Percentiles rank a stretch among this genome's conserved stretches.
Conservation (phyloP, 2,888 invertebrate species). For the Drosophila histrio region DNA sequence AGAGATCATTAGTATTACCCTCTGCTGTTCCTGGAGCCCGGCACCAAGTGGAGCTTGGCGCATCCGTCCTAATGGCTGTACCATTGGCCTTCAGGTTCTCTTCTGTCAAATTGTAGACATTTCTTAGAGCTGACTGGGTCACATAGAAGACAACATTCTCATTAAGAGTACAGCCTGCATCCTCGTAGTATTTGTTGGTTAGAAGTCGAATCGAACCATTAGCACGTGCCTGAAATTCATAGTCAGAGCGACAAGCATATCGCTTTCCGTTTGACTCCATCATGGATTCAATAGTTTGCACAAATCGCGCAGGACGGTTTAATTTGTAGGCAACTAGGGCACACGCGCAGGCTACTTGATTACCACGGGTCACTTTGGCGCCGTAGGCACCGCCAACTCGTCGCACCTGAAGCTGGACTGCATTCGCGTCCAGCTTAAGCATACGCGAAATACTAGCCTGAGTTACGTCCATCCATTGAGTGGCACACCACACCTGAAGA, state of each 20-base stretch:
- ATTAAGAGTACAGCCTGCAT: conserved; percentile 85
- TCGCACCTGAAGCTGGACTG: conserved; percentile 89
- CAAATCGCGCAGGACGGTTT: conserved; percentile 89
- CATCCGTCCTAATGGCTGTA: conserved; percentile 88
- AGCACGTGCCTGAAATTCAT: conserved; percentile 87
- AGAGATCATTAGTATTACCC: conserved; percentile 73
- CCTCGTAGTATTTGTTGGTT: conserved; percentile 85
- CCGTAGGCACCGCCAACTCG: conserved; percentile 94
- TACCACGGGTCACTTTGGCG: conserved; percentile 88
- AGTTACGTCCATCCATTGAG: conserved; percentile 88
- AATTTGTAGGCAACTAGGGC: conserved; percentile 87
- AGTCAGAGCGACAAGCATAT: conserved; percentile 86
- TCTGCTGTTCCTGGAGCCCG: conserved; percentile 88
- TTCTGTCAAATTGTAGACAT: conserved; percentile 87
- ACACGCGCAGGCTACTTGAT: conserved; percentile 87
- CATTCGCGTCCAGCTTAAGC: conserved; percentile 86
- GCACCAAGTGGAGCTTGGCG: conserved; percentile 89
- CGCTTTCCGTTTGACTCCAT: conserved; percentile 90
- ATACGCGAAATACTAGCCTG: conserved; percentile 86
- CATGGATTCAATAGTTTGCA: conserved; percentile 89
- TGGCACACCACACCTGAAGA: conserved; percentile 87
- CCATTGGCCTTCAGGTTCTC: conserved; percentile 88
- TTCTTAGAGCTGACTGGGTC: conserved; percentile 85
- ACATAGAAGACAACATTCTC: conserved; percentile 85
- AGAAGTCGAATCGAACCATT: conserved; percentile 88